Percentiles rank a stretch among this genome's conserved stretches.
Evolutionary conservation across 2,888 invertebrate genomes (phyloP).

Genomic region (Metacarcinus magister): DNA sequence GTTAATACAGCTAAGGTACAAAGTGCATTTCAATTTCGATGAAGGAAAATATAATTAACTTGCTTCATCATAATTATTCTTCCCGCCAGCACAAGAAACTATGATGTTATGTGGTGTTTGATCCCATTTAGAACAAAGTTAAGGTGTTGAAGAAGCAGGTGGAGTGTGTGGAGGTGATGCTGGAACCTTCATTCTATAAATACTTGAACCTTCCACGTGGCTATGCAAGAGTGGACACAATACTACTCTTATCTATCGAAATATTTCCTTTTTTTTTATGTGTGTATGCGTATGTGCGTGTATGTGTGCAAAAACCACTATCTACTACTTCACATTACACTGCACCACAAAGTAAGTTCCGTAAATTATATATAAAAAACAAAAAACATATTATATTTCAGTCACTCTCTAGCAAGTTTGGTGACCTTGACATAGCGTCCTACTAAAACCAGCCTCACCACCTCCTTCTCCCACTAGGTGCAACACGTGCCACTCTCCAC

Average conservation of each 20-base stretch:
- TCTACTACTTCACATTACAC: neutral
- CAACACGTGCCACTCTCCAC: neutral
- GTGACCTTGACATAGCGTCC: slow-evolving; percentile 15
- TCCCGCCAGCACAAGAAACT: neutral
- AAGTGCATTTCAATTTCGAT: neutral
- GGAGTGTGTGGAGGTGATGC: neutral
- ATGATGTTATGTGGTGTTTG: neutral
- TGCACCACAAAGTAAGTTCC: neutral
- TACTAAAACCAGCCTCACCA: neutral
- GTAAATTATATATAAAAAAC: neutral
- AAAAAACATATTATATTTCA: neutral
- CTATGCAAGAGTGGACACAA: neutral
- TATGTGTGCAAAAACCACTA: neutral
- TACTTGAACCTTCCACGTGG: neutral
- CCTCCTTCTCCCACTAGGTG: neutral
- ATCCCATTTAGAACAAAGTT: neutral
- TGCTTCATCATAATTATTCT: neutral
- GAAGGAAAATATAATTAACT: neutral
- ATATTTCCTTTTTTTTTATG: neutral
- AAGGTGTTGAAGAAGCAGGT: neutral
- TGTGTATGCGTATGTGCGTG: neutral
- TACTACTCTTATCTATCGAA: neutral
- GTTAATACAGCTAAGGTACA: neutral
- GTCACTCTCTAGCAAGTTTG: neutral
- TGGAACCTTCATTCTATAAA: neutral